Percentiles rank a stretch among this genome's conserved stretches.
phyloP scores from a whole-genome alignment of 2,113 vertebrate species.

The Danio rerio region DNA sequence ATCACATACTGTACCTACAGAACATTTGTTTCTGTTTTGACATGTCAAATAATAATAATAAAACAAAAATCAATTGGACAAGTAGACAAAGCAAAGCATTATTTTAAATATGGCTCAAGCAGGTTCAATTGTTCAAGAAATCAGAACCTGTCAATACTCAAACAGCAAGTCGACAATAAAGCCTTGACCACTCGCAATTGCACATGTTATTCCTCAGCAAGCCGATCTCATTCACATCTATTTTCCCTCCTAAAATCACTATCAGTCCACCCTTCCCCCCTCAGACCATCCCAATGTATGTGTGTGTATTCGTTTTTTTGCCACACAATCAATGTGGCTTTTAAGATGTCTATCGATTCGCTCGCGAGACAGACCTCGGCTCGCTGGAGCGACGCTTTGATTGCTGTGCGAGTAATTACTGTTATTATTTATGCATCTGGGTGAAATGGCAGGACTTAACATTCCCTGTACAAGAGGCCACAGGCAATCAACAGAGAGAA shows the following conservation, averaged over 20 bases:
- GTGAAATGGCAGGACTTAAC: slow-evolving; percentile 86
- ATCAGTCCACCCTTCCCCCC: slow-evolving; percentile 54
- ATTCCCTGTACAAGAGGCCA: slow-evolving; percentile 84
- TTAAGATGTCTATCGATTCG: slow-evolving; percentile 87
- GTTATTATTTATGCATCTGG: slow-evolving; percentile 88
- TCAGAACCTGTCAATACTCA: neutral
- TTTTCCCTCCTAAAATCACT: slow-evolving; percentile 57
- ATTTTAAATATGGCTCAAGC: slow-evolving; percentile 23
- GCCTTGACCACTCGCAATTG: neutral
- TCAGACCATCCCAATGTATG: slow-evolving; percentile 63
- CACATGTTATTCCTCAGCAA: slow-evolving; percentile 35
- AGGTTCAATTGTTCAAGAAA: slow-evolving; percentile 20
- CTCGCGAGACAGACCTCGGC: slow-evolving; percentile 80
- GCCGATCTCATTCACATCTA: slow-evolving; percentile 54
- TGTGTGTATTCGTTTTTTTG: slow-evolving; percentile 77
- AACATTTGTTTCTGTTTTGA: too few relatives aligned
- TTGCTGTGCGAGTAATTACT: slow-evolving; percentile 86
- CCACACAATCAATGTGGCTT: slow-evolving; percentile 85
- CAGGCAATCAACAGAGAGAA: slow-evolving; percentile 82
- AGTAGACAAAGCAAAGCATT: neutral
- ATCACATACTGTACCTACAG: too few relatives aligned
- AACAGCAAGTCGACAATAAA: neutral
- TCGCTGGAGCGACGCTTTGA: slow-evolving; percentile 83
- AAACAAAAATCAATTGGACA: neutral
- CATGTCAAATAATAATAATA: too few relatives aligned